Conservation (phyloP, 2,797 vertebrate species). For the Artibeus jamaicensis region DNA sequence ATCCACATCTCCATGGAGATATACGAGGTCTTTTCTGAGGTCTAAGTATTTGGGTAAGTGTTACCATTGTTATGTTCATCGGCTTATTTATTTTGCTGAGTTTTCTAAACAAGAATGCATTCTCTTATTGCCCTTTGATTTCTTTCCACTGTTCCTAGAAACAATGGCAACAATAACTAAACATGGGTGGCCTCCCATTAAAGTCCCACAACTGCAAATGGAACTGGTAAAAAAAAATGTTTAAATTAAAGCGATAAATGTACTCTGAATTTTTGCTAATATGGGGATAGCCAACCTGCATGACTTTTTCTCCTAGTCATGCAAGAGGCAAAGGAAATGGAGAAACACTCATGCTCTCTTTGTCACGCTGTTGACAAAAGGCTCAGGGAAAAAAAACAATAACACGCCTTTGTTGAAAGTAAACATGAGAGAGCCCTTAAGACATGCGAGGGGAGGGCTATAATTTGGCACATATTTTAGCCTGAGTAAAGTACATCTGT, state of each 20-base stretch:
- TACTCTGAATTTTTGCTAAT: not conserved
- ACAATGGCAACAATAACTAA: not conserved
- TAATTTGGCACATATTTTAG: slow-evolving; percentile 37
- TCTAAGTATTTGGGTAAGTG: slow-evolving; percentile 23
- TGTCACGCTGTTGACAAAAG: slow-evolving; percentile 55
- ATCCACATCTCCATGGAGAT: slow-evolving; percentile 29
- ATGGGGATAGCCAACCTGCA: not conserved
- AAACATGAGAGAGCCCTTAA: slow-evolving; percentile 49
- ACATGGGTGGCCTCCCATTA: slow-evolving; percentile 49
- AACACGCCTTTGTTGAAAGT: slow-evolving; percentile 23
- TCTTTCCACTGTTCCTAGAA: slow-evolving; percentile 39
- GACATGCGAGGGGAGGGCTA: slow-evolving; percentile 37
- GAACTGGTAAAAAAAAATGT: slow-evolving; percentile 20
- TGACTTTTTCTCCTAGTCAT: slow-evolving; percentile 1
- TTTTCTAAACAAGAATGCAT: slow-evolving; percentile 40
- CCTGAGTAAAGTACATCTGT: slow-evolving; percentile 44
- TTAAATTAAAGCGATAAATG: slow-evolving; percentile 5
- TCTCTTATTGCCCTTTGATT: slow-evolving; percentile 37
- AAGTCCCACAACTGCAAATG: slow-evolving; percentile 41
- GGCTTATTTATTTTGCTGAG: slow-evolving; percentile 44
- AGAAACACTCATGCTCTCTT: slow-evolving; percentile 33
- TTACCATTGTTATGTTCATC: not conserved
- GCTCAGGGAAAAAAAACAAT: slow-evolving; percentile 5
- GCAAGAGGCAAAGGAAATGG: slow-evolving; percentile 28
- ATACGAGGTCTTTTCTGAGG: not conserved